Base-by-base conservation (phyloP, 2,797 vertebrate species). In the Champsocephalus gunnari region DNA sequence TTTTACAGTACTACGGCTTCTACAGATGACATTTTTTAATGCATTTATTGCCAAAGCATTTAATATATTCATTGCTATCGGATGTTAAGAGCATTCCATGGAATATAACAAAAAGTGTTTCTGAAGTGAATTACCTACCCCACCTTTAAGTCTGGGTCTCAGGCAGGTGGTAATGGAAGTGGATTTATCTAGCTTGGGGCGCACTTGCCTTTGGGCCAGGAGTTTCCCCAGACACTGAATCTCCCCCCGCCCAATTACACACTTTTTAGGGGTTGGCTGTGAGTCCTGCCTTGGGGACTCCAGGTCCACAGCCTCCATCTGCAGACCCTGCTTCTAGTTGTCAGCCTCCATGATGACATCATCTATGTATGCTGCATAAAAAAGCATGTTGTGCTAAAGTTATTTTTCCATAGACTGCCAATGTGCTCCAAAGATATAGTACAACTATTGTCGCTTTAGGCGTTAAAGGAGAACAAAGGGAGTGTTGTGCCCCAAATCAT, bases 131-230 rank as follows among this genome's bases (percentile, higher is more conserved):
- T 28, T 28, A 28, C 24, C 24, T 28, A 28, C 24, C 24, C 24
- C 24, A 28, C 24, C 24, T 28, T 73, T 55, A 86, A 80, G 67
- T 64, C 58, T 71, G 75, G 73, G 69, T 79, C 56, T 83, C 64
- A 74, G 77, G 86, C 75, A 77, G 67, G 70, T 45, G 47, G 83
- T 84, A 81, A 88, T 83, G 82, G 82, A 77, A 34, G 60, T 81
- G 69, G 77, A 86, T 74, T 72, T 71, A 51, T 80, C 57, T 87
- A 75, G 82, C 83, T 82, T 14, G 64, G 75, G 82, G 85, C 63
- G 1, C 84, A 89, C 81, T 75, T 85, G 87, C 79, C 89, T 90
- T 78, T 89, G 86, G 77, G 87, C 83, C 84, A 82, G 45, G 49
- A 69, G 24, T 62, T 71, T 88, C 87, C 89, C 89, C 32, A 70